Evolutionary conservation across 1,140 invertebrate species (phyloP), one percentile per base, ranked within the genome.

Genomic region (Cyclargus thomasi): DNA sequence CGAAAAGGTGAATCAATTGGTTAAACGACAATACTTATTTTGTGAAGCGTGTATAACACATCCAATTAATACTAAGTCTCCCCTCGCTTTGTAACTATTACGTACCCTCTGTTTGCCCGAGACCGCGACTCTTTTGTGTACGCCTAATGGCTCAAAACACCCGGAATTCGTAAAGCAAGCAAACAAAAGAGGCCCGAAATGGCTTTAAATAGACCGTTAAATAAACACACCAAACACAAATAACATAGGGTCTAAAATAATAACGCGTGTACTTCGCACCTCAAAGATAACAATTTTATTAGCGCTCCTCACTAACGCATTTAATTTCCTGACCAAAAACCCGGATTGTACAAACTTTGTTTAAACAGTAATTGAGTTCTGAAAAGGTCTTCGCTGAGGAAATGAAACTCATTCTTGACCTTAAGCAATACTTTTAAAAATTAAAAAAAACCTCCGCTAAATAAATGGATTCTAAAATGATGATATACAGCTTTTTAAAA

Each of bases 361-460:
- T 87, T 85, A 84, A 87, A 75, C 82, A 81, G 82, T 86, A 86
- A 86, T 88, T 83, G 86, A 82, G 82, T 87, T 86, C 82, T 88
- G 84, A 86, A 77, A 82, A 79, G 77, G 72, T 76, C 72, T 86
- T 87, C 85, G 83, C 72, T 71, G 69, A 79, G 87, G 85, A 90
- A 90, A 89, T 89, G 79, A 90, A 86, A 79, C 76, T 74, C 73
- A 71, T 75, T 70, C 70, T 66, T 75, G 69, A 76, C 67, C 70
- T 69, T 68, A 57, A 68, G 29, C 23, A 17, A 16, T 67, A 36
- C 23, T 36, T 29, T 55, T 22, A 36, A 67, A 67, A 59, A 59
- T 20, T 59, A 14, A 59, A 59, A 59, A 59, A 20, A 59, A 22
- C 55, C 3, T 7, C 55, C 6, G 55, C 4, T 21, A 59, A 59